phyloP scores from a whole-genome alignment of 2,113 vertebrate species.

The Ophiodon elongatus region DNA sequence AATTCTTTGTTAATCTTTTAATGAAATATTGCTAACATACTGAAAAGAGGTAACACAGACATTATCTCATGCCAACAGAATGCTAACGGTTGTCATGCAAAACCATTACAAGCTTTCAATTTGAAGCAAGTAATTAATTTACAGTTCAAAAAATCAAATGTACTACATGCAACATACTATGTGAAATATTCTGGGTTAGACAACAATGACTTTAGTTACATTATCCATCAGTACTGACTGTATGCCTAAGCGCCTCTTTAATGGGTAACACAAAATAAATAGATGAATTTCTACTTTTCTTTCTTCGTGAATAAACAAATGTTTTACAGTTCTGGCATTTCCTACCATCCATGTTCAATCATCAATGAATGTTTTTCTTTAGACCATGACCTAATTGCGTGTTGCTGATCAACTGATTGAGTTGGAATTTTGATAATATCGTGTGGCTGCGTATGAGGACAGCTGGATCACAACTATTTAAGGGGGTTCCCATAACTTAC shows the following conservation, averaged over 20 bases:
- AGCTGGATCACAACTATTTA: slow-evolving; percentile 12
- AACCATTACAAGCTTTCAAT: slow-evolving; percentile 82
- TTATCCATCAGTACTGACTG: slow-evolving; percentile 77
- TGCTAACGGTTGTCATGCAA: slow-evolving; percentile 89
- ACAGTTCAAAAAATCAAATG: slow-evolving; percentile 85
- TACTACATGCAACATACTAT: slow-evolving; percentile 87
- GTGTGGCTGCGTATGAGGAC: slow-evolving; percentile 1
- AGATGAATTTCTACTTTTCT: slow-evolving; percentile 67
- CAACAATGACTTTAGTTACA: slow-evolving; percentile 80
- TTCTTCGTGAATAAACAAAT: slow-evolving; percentile 54
- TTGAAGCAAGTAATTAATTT: slow-evolving; percentile 84
- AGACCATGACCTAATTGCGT: slow-evolving; percentile 3
- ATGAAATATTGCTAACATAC: slow-evolving; percentile 87
- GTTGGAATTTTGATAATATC: slow-evolving; percentile 3
- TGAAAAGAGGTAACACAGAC: slow-evolving; percentile 87
- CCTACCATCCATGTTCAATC: slow-evolving; percentile 29
- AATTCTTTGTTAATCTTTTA: slow-evolving; percentile 90
- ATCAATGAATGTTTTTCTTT: slow-evolving; percentile 31
- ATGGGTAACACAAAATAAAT: slow-evolving; percentile 82
- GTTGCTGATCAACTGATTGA: neutral
- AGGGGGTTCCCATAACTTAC: slow-evolving; percentile 19
- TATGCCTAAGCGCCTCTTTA: slow-evolving; percentile 75
- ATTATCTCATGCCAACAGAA: slow-evolving; percentile 87
- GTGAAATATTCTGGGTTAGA: slow-evolving; percentile 81
- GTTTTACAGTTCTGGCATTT: slow-evolving; percentile 61